Percentiles rank a stretch among this genome's conserved stretches.
Conservation (phyloP, 2,888 invertebrate genomes). For the Rhopalosiphum nymphaeae region DNA sequence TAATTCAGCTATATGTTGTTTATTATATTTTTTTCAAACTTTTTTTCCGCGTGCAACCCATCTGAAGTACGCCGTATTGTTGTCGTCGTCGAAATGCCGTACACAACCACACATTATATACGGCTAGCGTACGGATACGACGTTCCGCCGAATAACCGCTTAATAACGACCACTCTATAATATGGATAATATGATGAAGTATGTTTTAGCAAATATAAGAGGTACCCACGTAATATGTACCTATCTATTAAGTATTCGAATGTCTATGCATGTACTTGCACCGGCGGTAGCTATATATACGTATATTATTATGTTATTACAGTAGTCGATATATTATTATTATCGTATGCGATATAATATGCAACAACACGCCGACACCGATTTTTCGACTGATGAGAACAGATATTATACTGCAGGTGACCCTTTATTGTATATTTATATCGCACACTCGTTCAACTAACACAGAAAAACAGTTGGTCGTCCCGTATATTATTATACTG, state of each 20-base stretch:
- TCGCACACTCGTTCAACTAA: neutral
- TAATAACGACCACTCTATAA: neutral
- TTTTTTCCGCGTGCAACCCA: neutral
- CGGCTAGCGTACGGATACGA: neutral
- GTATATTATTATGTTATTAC: neutral
- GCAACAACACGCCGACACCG: neutral
- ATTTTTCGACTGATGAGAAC: neutral
- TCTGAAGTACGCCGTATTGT: neutral
- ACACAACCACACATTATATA: neutral
- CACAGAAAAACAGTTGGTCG: neutral
- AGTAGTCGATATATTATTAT: neutral
- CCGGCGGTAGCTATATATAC: neutral
- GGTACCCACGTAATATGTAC: neutral
- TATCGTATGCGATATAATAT: neutral
- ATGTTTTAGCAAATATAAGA: neutral
- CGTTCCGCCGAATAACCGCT: neutral
- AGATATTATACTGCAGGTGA: neutral
- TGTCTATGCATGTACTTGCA: neutral
- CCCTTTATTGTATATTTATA: neutral
- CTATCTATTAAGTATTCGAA: neutral
- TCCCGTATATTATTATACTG: neutral
- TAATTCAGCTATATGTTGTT: constrained; percentile 44
- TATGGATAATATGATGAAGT: neutral
- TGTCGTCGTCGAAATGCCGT: neutral
- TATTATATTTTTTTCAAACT: constrained; percentile 22